A percentile compares a stretch with the other conserved stretches of the same genome.
These are phyloP conservation scores for Monopis laevigella DNA, from an alignment of 2,888 invertebrate genomes.

Conservation along the genomic window DNA sequence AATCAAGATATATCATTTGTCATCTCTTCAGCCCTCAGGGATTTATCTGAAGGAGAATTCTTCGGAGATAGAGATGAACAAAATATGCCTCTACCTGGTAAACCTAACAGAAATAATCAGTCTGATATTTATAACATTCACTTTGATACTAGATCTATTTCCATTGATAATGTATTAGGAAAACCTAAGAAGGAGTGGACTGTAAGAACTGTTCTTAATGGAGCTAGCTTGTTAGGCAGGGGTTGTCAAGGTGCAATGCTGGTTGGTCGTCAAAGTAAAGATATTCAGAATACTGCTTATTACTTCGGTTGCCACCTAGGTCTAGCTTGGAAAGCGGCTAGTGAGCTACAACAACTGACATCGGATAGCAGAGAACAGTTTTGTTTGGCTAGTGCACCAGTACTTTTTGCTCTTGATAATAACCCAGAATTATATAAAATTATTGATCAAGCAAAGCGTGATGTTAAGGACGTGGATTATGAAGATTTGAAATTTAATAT, in stretches of 20 bases:
- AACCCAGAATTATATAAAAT: constrained; percentile 75
- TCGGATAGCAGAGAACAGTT: constrained; percentile 74
- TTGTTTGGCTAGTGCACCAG: constrained; percentile 83
- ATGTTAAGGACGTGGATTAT: constrained; percentile 74
- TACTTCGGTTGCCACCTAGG: constrained; percentile 85
- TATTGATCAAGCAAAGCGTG: constrained; percentile 71
- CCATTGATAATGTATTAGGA: constrained; percentile 50
- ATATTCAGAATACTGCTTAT: constrained; percentile 76
- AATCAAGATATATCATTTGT: constrained; percentile 80
- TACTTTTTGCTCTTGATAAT: constrained; percentile 82
- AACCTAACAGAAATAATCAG: constrained; percentile 51
- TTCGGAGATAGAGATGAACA: constrained; percentile 79
- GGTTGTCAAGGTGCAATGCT: constrained; percentile 84
- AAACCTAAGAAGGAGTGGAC: constrained; percentile 78
- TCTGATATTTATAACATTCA: constrained; percentile 35
- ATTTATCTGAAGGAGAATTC: constrained; percentile 86
- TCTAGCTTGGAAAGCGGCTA: constrained; percentile 79
- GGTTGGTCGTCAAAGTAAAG: constrained; percentile 74
- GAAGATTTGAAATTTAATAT: constrained; percentile 65
- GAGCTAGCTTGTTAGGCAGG: constrained; percentile 73
- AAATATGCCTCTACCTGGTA: constrained; percentile 77
- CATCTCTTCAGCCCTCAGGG: constrained; percentile 82
- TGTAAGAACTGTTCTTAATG: constrained; percentile 73
- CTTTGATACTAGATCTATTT: constrained; percentile 47
- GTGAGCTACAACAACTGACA: constrained; percentile 46